Conservation (phyloP, 1,140 invertebrate species). For the Colletes gigas region DNA sequence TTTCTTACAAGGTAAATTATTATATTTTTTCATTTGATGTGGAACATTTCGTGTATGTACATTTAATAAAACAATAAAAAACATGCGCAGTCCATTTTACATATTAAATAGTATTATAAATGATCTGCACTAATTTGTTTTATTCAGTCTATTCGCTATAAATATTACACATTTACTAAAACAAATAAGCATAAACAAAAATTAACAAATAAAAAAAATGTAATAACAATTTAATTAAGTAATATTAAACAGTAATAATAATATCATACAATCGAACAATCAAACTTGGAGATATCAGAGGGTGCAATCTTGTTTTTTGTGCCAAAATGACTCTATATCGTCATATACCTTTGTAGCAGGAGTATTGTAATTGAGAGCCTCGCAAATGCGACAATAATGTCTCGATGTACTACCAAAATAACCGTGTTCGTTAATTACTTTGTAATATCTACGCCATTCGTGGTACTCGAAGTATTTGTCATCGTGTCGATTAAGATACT, state of each 20-base stretch:
- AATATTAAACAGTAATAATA: too few relatives aligned
- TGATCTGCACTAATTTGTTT: background rate
- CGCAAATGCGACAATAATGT: slow-evolving; percentile 92
- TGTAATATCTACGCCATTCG: slow-evolving; percentile 85
- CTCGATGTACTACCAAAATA: slow-evolving; percentile 85
- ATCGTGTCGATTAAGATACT: slow-evolving; percentile 82
- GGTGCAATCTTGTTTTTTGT: slow-evolving; percentile 76
- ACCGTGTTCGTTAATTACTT: slow-evolving; percentile 87
- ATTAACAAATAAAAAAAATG: too few relatives aligned
- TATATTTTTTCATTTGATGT: background rate
- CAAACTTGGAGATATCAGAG: background rate
- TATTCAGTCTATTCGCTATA: background rate
- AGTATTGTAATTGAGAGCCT: slow-evolving; percentile 86
- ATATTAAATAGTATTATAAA: background rate
- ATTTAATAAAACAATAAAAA: background rate
- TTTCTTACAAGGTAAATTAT: background rate
- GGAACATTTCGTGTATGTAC: too few relatives aligned
- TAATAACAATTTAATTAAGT: too few relatives aligned
- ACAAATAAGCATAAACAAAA: background rate
- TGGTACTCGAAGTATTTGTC: slow-evolving; percentile 85
- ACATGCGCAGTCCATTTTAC: background rate
- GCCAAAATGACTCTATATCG: slow-evolving; percentile 80
- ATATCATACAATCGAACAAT: background rate
- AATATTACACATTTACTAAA: background rate
- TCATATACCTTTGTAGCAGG: slow-evolving; percentile 80